Evolutionary conservation across 2,888 invertebrate species (phyloP).

Genomic region (Nematopogon swammerdamellus): DNA sequence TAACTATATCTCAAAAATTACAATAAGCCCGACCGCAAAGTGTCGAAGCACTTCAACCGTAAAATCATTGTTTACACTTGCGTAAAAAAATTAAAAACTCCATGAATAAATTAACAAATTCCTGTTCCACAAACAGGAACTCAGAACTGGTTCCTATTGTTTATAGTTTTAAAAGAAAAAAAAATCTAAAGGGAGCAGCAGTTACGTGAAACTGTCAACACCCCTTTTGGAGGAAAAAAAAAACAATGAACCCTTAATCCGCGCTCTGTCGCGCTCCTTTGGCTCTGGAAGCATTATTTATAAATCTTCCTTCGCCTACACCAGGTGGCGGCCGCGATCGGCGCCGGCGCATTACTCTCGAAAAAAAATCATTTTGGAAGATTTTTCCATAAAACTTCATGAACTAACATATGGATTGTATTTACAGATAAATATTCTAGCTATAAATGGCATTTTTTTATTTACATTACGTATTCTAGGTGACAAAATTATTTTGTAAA

Average conservation of each 20-base stretch:
- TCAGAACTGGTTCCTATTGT: constrained; percentile 35
- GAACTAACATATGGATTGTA: too few relatives aligned
- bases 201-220: constrained; percentile 56
- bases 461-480: too few relatives aligned
- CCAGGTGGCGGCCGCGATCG: too few relatives aligned
- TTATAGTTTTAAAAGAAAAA: constrained; percentile 32
- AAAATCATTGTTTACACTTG: constrained; percentile 36
- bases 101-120: constrained; percentile 40
- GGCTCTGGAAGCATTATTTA: too few relatives aligned
- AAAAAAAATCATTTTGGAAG: too few relatives aligned
- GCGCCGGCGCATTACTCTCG: too few relatives aligned
- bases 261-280: too few relatives aligned
- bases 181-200: constrained; percentile 42
- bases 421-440: too few relatives aligned
- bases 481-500: too few relatives aligned
- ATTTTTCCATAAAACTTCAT: too few relatives aligned
- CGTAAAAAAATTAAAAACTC: constrained; percentile 18
- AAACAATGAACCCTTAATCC: constrained; percentile 48
- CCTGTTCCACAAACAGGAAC: constrained; percentile 23
- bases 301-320: too few relatives aligned
- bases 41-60: constrained; percentile 40
- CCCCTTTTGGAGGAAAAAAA: constrained; percentile 53
- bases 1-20: constrained; percentile 36
- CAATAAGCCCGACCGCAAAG: constrained; percentile 37
- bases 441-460: too few relatives aligned